Evolutionary conservation across 2,888 invertebrate species (phyloP).

Genomic region (Drosophila quinaria): DNA sequence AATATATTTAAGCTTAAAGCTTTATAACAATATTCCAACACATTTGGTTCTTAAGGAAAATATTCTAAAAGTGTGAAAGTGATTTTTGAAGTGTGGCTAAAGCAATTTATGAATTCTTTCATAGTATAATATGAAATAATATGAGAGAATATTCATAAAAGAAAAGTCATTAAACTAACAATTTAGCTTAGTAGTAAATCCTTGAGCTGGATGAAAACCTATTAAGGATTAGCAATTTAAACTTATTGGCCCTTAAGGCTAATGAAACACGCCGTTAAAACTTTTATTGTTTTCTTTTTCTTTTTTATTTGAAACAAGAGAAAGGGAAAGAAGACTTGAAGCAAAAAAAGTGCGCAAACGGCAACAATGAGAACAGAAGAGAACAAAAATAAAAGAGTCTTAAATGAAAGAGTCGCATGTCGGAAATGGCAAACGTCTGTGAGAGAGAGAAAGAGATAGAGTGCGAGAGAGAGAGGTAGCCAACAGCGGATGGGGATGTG

Average conservation of each 20-base stretch:
- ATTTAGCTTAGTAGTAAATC: neutral
- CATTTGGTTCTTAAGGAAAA: too few relatives aligned
- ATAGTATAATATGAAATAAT: too few relatives aligned
- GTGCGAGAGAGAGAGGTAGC: constrained; percentile 33
- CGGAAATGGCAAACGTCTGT: constrained; percentile 63
- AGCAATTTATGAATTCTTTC: too few relatives aligned
- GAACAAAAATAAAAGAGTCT: constrained; percentile 46
- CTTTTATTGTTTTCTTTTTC: constrained; percentile 31
- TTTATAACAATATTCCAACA: too few relatives aligned
- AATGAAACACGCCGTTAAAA: constrained; percentile 24
- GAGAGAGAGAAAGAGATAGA: constrained; percentile 20
- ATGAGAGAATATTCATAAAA: too few relatives aligned
- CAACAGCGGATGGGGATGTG: constrained; percentile 63
- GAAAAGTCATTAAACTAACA: too few relatives aligned
- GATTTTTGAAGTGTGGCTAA: too few relatives aligned
- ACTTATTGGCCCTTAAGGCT: constrained; percentile 12
- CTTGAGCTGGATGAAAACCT: neutral
- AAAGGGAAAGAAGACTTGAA: constrained; percentile 15
- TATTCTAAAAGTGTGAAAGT: too few relatives aligned
- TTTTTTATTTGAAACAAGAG: constrained; percentile 9
- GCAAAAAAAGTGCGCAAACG: constrained; percentile 5
- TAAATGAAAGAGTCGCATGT: constrained; percentile 57
- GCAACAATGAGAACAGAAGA: constrained; percentile 26
- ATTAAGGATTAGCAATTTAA: constrained; percentile 24
- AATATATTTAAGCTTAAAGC: too few relatives aligned